These are phyloP conservation scores for Drosophila engyochracea DNA, from an alignment of 2,888 invertebrate species.

Conservation along the genomic window DNA sequence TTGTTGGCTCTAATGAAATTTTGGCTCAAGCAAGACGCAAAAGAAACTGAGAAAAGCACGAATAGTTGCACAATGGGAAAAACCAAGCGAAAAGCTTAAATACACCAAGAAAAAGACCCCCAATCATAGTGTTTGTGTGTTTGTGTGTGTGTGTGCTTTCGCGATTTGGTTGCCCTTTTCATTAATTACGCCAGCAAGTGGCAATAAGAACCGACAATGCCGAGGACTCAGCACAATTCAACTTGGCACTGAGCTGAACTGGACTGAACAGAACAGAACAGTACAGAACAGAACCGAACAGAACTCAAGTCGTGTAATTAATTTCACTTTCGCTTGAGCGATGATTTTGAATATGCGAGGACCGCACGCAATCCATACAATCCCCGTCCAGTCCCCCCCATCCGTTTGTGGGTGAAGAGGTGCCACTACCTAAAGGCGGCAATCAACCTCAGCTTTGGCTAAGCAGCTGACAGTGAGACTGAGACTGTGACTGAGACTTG, in stretches of 20 bases:
- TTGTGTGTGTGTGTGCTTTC: constrained; percentile 7
- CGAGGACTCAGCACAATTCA: constrained; percentile 42
- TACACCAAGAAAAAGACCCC: constrained; percentile 4
- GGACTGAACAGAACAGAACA: constrained; percentile 22
- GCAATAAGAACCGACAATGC: constrained; percentile 37
- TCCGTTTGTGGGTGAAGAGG: constrained; percentile 1
- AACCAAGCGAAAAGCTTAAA: constrained; percentile 20
- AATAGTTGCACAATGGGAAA: constrained; percentile 27
- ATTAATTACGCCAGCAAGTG: constrained; percentile 69
- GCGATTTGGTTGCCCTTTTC: constrained; percentile 54
- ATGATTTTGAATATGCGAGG: constrained; percentile 75
- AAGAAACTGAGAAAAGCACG: constrained; percentile 1
- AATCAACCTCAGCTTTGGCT: constrained; percentile 30
- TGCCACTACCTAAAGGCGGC: constrained; percentile 19
- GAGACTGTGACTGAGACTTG: not conserved
- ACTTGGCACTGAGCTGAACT: constrained; percentile 22
- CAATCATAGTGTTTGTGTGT: constrained; percentile 29
- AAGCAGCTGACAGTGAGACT: constrained; percentile 20
- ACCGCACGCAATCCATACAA: constrained; percentile 67
- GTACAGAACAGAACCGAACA: constrained; percentile 43
- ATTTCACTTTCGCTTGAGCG: constrained; percentile 78
- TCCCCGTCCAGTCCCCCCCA: not conserved
- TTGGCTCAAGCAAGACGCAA: constrained; percentile 51
- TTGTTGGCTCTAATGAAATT: constrained; percentile 65
- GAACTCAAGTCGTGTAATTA: constrained; percentile 71